Conservation (phyloP, 1,140 invertebrate species). For the Eulimnadia texana region DNA sequence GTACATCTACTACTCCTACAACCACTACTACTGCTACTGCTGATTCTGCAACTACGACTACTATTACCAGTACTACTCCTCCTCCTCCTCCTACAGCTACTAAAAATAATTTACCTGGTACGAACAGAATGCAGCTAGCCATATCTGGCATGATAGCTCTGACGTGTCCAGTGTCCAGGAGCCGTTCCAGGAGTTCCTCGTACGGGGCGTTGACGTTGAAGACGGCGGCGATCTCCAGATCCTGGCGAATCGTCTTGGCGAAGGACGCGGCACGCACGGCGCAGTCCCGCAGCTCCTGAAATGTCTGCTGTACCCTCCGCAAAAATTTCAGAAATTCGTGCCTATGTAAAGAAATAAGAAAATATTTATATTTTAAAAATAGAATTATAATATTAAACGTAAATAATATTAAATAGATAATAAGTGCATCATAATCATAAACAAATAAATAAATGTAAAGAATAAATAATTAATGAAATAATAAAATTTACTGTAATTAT, state of each 20-base stretch:
- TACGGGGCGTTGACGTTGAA: constrained; percentile 29
- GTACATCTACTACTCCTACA: too few species aligned
- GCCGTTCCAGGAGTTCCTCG: constrained; percentile 27
- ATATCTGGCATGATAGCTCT: constrained; percentile 29
- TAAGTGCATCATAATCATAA: too few species aligned
- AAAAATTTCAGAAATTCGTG: constrained; percentile 51
- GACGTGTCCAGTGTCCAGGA: constrained; percentile 31
- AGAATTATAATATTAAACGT: neutral
- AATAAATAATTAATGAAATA: too few species aligned
- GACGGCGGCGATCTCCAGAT: constrained; percentile 43
- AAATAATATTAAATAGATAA: too few species aligned
- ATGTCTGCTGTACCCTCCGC: constrained; percentile 58
- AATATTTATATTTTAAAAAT: neutral
- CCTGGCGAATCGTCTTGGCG: constrained; percentile 55
- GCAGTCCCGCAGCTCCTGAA: constrained; percentile 60
- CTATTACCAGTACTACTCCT: too few species aligned
- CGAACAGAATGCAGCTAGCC: constrained; percentile 32
- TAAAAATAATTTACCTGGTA: too few species aligned
- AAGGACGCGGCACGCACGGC: constrained; percentile 62
- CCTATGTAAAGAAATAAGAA: constrained; percentile 23
- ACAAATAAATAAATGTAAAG: too few species aligned
- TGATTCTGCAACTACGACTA: too few species aligned
- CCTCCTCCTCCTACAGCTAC: constrained; percentile 8
- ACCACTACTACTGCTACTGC: too few species aligned
- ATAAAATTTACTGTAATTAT: too few species aligned